Base-by-base conservation (phyloP, 2,113 vertebrate genomes). In the Cacatua alba region DNA sequence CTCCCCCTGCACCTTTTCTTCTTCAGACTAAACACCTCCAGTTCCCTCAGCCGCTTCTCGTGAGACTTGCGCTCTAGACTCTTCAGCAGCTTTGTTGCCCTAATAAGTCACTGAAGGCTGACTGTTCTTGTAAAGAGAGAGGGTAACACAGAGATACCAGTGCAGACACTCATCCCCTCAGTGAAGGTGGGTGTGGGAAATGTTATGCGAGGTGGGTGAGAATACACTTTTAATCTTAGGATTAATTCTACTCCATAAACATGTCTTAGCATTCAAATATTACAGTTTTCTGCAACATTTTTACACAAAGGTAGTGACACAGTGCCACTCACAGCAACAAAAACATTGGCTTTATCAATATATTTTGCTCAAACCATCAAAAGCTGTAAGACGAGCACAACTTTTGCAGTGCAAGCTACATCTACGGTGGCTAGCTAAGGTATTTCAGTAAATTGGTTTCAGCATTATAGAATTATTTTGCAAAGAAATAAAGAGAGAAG, bases 151-250 rank as follows among this genome's bases (percentile, higher is more conserved):
- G 11, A 25, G 43, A 46, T 10, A 25, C 7, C n/a, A 51, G 24
- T 2, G 25, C 49, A 92, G 52, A 24, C 0, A 2, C 10, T 63
- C 26, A 13, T 48, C 35, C 7, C 19, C 68, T 63, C 37, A 0
- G 14, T 3, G 29, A 25, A 81, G 39, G 62, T 63, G 14, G 64
- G 7, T 2, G 11, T 17, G 37, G 14, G 25, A 91, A 86, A 80
- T 17, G 9, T 20, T 46, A 69, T 0, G 3, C 0, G 2, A 57
- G 4, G n/a, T 16, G 5, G 23, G 62, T 11, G 4, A 83, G 41
- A 57, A 81, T 13, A 65, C 9, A 1, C 24, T 83, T 83, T 48
- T 52, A 52, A 52, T 72, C 28, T 60, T n/a, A 39, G n/a, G 20
- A 91, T 74, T 83, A 70, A n/a, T 23, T 82, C 60, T 63, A 43